phyloP scores from a whole-genome alignment of 1,140 invertebrate genomes.

The Calephelis nemesis region DNA sequence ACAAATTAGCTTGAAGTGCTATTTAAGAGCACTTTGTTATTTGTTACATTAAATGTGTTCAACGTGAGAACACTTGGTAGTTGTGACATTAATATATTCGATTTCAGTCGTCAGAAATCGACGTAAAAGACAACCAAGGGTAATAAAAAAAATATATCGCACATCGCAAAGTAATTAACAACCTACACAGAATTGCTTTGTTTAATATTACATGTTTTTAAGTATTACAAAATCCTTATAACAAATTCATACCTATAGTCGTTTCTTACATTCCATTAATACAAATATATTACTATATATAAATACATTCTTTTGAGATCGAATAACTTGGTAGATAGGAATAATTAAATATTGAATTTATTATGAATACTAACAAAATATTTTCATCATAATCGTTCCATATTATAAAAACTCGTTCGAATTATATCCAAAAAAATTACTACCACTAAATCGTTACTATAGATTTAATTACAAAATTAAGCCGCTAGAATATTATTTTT shows the following conservation, averaged over 20 bases:
- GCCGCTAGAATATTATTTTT: no score
- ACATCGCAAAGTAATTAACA: constrained; percentile 12
- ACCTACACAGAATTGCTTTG: constrained; percentile 5
- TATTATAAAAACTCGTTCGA: constrained; percentile 31
- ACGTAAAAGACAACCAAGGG: background rate
- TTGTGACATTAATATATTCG: no score
- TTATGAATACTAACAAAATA: constrained; percentile 7
- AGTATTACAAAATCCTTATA: background rate
- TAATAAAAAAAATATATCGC: background rate
- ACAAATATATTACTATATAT: constrained; percentile 10
- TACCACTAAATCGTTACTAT: background rate
- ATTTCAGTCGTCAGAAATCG: background rate
- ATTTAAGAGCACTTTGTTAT: no score
- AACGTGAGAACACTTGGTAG: no score
- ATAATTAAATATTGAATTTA: constrained; percentile 1
- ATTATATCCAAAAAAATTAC: background rate
- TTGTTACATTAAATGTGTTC: no score
- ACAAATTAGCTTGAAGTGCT: background rate
- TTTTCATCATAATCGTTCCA: constrained; percentile 7
- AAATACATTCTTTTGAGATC: constrained; percentile 10
- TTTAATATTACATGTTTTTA: background rate
- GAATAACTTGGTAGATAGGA: background rate
- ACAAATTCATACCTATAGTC: constrained; percentile 5
- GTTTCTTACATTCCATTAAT: constrained; percentile 7
- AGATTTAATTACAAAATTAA: no score